phyloP scores from a whole-genome alignment of 2,797 vertebrate genomes.

The Hylomyscus alleni region DNA sequence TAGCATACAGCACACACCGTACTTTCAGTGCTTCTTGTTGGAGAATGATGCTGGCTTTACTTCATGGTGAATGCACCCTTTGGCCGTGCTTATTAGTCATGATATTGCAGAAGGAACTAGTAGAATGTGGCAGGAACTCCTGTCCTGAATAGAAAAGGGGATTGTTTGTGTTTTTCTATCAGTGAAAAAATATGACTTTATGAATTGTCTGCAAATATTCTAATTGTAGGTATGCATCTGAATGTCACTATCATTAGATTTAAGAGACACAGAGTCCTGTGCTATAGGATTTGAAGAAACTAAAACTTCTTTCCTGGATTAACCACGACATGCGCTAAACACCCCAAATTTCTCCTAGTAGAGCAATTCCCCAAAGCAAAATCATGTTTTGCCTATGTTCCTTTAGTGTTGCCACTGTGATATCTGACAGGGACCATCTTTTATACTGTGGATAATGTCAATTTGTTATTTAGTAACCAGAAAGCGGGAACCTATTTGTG shows the following conservation, averaged over 20 bases:
- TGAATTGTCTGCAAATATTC: background rate
- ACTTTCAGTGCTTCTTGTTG: background rate
- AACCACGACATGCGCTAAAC: background rate
- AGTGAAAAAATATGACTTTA: background rate
- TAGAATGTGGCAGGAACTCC: background rate
- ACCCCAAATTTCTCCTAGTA: constrained; percentile 20
- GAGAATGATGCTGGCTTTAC: background rate
- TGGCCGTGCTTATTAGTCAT: background rate
- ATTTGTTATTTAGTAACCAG: constrained; percentile 7
- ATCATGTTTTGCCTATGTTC: constrained; percentile 25
- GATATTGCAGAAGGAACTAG: background rate
- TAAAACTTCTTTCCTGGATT: background rate
- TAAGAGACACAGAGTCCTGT: background rate
- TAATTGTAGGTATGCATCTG: background rate
- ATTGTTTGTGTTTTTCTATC: constrained; percentile 28
- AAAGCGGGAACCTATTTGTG: constrained; percentile 30
- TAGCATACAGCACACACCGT: background rate
- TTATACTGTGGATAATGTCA: background rate
- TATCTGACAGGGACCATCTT: background rate
- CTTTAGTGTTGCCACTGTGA: background rate
- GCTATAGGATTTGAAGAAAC: background rate
- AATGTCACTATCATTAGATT: background rate
- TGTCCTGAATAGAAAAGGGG: background rate
- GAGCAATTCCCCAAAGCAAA: background rate
- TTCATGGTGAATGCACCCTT: background rate